Base-by-base conservation (phyloP, 2,113 vertebrate genomes). In the Zosterops borbonicus region DNA sequence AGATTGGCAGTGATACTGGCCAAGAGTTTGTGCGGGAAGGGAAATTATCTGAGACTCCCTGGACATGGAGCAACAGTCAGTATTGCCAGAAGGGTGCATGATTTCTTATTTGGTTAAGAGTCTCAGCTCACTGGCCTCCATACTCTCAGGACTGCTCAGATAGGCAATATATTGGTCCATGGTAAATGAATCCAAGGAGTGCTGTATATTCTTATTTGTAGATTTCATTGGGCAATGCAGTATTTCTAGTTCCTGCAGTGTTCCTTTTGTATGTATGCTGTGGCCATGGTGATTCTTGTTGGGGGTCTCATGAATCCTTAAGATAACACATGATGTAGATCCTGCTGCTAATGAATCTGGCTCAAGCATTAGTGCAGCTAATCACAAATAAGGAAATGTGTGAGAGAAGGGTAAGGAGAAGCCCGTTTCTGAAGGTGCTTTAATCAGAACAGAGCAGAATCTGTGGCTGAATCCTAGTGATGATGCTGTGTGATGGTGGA, bases 201-300 rank as follows among this genome's bases (percentile, higher is more conserved):
- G 58, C 22, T 87, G 41, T 20, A 6, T 87, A 14, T 83, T 58
- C 1, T 1, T 67, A 28, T 44, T 65, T 63, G 41, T 59, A 60
- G 47, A 20, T 84, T 31, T 78, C 12, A 1, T 28, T 83, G 41
- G 33, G 33, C 27, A 42, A 10, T 52, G 6, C 67, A 65, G 11
- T 79, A 19, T 90, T 93, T 76, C 49, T 83, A 11, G 53, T 73
- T 96, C 53, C 31, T 83, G 16, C 22, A 76, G 2, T 91, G 29
- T 24, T 87, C 6, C 27, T 65, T 91, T 68, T 47, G 5, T 64
- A 25, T 5, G 10, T 29, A 11, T 7, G 79, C 22, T 60, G 0
- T 39, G 47, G 15, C 41, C 3, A 0, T 20, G 44, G 62, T 62
- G 58, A 29, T 89, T 82, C 19, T 75, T 60, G 6, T 31, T 70